A percentile compares a stretch with the other conserved stretches of the same genome.
Evolutionary conservation across 2,113 vertebrate species (phyloP).

Genomic region (Neopipo cinnamomea): DNA sequence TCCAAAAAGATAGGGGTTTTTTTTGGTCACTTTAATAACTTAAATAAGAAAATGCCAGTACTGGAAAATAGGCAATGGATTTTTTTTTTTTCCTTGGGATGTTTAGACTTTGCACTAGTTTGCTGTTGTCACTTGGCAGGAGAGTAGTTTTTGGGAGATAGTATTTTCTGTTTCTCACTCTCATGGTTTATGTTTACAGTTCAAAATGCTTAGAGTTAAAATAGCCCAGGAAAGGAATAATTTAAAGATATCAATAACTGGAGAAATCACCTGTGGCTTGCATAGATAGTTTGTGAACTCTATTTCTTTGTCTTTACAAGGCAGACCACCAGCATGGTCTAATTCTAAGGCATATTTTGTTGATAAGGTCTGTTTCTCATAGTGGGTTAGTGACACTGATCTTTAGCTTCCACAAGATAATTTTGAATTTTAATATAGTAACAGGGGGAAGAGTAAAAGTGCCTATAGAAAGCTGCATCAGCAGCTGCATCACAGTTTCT

Average conservation of each 20-base stretch:
- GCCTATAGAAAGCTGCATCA: background rate
- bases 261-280: background rate
- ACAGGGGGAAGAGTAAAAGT: background rate
- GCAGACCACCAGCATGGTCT: background rate
- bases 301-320: background rate
- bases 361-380: background rate
- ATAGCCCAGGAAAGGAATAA: background rate
- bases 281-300: background rate
- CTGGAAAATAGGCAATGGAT: background rate
- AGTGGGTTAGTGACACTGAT: background rate
- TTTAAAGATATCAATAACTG: background rate
- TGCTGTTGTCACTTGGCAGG: background rate
- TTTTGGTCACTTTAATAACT: background rate
- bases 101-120: background rate
- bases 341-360: background rate
- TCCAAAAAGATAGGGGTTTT: background rate
- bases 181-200: background rate
- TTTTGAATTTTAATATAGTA: background rate
- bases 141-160: background rate
- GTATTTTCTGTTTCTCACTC: background rate
- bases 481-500: background rate
- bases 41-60: background rate
- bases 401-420: background rate
- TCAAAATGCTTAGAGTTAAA: background rate
- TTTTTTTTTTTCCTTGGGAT: background rate